These are phyloP conservation scores for Drosophila saltans DNA, from an alignment of 1,140 invertebrate species.

Conservation along the genomic window DNA sequence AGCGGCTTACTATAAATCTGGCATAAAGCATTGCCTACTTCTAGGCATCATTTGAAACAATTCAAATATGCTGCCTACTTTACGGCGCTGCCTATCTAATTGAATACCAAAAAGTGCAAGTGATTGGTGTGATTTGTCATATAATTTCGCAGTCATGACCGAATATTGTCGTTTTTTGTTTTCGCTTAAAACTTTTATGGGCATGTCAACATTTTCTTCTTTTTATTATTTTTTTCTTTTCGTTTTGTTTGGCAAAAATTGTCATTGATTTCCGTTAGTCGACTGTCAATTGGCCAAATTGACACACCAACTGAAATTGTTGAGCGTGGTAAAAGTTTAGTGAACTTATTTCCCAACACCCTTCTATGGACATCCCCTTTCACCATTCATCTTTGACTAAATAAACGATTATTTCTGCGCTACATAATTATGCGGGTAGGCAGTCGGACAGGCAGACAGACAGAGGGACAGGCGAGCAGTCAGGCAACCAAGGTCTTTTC, in stretches of 20 bases:
- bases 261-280: conserved; percentile 20
- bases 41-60: background rate
- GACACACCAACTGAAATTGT: conserved; percentile 23
- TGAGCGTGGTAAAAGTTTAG: conserved; percentile 49
- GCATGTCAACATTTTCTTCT: background rate
- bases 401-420: conserved; percentile 51
- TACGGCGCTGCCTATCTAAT: background rate
- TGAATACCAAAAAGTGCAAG: conserved; percentile 8
- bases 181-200: conserved; percentile 11
- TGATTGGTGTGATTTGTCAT: background rate
- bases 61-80: background rate
- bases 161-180: conserved; percentile 18
- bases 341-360: conserved; percentile 47
- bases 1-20: background rate
- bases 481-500: conserved; percentile 7
- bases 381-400: conserved; percentile 20
- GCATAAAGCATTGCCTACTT: conserved; percentile 26
- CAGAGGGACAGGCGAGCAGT: conserved; percentile 30
- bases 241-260: background rate
- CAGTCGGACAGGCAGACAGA: background rate
- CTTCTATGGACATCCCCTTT: conserved; percentile 4
- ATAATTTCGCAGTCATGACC: conserved; percentile 1
- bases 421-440: conserved; percentile 65
- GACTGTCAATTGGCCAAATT: conserved; percentile 38
- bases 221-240: background rate